Base-by-base conservation (phyloP, 2,113 vertebrate genomes). In the Excalfactoria chinensis region DNA sequence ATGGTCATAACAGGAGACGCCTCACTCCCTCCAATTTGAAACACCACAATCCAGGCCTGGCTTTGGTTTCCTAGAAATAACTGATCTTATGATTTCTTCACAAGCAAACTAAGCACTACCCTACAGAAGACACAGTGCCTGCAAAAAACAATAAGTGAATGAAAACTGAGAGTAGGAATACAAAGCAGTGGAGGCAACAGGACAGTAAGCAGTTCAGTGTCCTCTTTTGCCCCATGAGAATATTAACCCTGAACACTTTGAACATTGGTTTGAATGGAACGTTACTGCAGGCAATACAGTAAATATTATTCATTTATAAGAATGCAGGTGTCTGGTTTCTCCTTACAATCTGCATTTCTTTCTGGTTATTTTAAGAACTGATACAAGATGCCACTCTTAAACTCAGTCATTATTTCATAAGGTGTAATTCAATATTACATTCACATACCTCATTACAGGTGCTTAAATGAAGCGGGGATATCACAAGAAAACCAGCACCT, bases 141-240 rank as follows among this genome's bases (percentile, higher is more conserved):
- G 48, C 11, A 26, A 25, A 28, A 49, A 51, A 49, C 23, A 49
- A 79, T 28, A 49, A 95, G 75, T 64, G 84, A 74, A 92, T 69
- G 53, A 90, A 44, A 96, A 89, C 62, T 58, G 58, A 89, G 74
- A 84, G 63, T 9, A 56, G 32, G 28, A 64, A 82, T 21, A 79
- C 89, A 95, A 84, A 34, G 2, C 40, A 72, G 13, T 11, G 58
- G 56, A 69, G 76, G 63, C 58, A 75, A 28, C 0, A 74, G 48
- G 21, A 78, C 30, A 88, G 43, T 3, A 74, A 72, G 53, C 53
- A 88, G 58, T 44, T 89, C 63, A 32, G 34, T 7, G 46, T 32
- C 49, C 37, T 25, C 78, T 64, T 75, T 12, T 46, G 72, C 7
- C 58, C 56, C 21, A 34, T 63, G 66, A 68, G 90, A 84, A 84